A percentile compares a stretch with the other conserved stretches of the same genome.
Conservation (phyloP, 30 jellyfish, hydroid and myxozoan genomes). For the Morbakka virulenta region DNA sequence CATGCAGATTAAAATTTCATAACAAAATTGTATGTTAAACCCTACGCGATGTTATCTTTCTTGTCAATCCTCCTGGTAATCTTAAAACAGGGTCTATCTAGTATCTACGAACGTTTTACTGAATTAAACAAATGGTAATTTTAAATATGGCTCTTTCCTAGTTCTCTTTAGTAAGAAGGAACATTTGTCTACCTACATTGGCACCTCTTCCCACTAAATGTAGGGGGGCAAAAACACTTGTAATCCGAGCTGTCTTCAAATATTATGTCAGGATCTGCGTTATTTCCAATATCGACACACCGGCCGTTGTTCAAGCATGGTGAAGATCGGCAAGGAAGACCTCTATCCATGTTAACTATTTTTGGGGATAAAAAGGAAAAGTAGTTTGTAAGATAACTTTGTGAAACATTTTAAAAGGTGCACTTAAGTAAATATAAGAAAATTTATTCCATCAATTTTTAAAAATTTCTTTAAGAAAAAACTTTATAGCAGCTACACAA, state of each 20-base stretch:
- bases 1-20: too few species aligned
- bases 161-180: not conserved
- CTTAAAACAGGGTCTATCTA: too few species aligned
- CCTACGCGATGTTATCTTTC: too few species aligned
- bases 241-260: constrained; percentile 51
- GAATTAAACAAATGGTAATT: too few species aligned
- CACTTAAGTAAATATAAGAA: too few species aligned
- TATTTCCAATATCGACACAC: constrained; percentile 68
- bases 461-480: too few species aligned
- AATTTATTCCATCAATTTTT: too few species aligned
- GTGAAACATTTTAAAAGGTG: not conserved
- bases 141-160: too few species aligned
- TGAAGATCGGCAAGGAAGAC: constrained; percentile 72
- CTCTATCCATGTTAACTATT: constrained; percentile 62
- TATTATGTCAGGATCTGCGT: constrained; percentile 65
- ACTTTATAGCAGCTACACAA: too few species aligned
- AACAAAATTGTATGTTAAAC: too few species aligned
- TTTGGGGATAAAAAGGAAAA: not conserved
- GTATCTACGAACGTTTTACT: too few species aligned
- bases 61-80: too few species aligned
- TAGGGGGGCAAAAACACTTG: constrained; percentile 71
- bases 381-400: not conserved
- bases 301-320: constrained; percentile 82
- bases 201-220: constrained; percentile 82
- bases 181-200: constrained; percentile 41